Percentiles rank a stretch among this genome's conserved stretches.
phyloP scores from a whole-genome alignment of 1,140 invertebrate species.

The Habropoda laboriosa region DNA sequence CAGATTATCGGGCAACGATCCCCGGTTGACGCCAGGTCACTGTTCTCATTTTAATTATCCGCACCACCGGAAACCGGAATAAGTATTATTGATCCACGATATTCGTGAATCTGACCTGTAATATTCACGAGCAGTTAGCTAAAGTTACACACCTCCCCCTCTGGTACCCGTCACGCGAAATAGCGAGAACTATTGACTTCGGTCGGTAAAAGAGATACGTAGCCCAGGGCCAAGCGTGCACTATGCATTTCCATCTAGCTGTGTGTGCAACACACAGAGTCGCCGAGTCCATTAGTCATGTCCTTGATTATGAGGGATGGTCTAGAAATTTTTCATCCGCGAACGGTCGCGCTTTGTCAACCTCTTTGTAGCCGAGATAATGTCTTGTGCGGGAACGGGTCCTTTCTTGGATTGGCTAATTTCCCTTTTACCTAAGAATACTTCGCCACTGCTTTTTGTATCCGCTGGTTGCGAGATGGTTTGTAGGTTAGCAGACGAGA shows the following conservation, averaged over 20 bases:
- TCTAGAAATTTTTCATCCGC: constrained; percentile 37
- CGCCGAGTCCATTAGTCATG: constrained; percentile 26
- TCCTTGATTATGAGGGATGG: constrained; percentile 32
- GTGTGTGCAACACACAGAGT: not conserved
- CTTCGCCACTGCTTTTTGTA: not conserved
- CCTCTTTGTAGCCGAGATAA: constrained; percentile 28
- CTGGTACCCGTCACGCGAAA: too few species aligned
- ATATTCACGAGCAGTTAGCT: constrained; percentile 16
- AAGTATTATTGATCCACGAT: constrained; percentile 46
- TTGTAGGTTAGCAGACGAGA: not conserved
- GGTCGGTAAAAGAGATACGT: not conserved
- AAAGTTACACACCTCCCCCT: not conserved
- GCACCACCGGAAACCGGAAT: constrained; percentile 6
- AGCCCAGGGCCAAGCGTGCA: constrained; percentile 32
- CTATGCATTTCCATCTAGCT: not conserved
- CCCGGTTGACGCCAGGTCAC: constrained; percentile 22
- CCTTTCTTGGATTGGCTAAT: constrained; percentile 30
- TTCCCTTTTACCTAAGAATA: constrained; percentile 25
- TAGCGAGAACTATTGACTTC: constrained; percentile 46
- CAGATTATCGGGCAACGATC: constrained; percentile 55
- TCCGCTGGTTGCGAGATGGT: not conserved
- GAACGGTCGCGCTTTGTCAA: constrained; percentile 28
- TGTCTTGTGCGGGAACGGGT: not conserved
- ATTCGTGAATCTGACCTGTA: not conserved
- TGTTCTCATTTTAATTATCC: constrained; percentile 56